Conservation (phyloP, 2,797 vertebrate species). For the Scyliorhinus canicula region DNA sequence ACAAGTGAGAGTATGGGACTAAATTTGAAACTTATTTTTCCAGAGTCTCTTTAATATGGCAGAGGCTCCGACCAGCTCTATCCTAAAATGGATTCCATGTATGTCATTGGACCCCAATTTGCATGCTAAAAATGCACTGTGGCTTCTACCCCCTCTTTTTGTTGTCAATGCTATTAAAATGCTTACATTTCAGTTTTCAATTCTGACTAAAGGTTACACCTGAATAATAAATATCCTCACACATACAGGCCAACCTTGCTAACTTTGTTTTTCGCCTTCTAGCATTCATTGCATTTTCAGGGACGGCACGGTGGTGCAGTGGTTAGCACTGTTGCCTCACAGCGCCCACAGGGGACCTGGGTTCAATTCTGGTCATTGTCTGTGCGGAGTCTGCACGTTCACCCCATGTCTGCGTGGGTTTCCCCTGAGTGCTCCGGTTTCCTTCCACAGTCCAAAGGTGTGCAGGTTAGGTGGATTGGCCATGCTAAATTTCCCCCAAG, state of each 20-base stretch:
- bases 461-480: no score
- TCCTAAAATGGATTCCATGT: background rate
- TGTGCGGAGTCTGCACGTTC: no score
- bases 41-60: background rate
- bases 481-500: no score
- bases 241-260: background rate
- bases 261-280: background rate
- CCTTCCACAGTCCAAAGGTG: no score
- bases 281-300: background rate
- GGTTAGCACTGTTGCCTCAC: no score
- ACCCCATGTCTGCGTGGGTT: no score
- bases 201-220: background rate
- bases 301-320: no score
- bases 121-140: background rate
- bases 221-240: background rate
- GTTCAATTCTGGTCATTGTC: no score
- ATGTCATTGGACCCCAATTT: background rate
- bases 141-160: background rate
- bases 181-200: conserved; percentile 4
- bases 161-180: no score
- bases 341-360: no score
- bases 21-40: background rate
- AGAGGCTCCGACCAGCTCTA: background rate
- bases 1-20: background rate
- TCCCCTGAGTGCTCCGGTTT: no score